Evolutionary conservation across 2,888 invertebrate genomes (phyloP), one percentile per base, ranked within the genome.

Genomic region (Odontomyia ornata): DNA sequence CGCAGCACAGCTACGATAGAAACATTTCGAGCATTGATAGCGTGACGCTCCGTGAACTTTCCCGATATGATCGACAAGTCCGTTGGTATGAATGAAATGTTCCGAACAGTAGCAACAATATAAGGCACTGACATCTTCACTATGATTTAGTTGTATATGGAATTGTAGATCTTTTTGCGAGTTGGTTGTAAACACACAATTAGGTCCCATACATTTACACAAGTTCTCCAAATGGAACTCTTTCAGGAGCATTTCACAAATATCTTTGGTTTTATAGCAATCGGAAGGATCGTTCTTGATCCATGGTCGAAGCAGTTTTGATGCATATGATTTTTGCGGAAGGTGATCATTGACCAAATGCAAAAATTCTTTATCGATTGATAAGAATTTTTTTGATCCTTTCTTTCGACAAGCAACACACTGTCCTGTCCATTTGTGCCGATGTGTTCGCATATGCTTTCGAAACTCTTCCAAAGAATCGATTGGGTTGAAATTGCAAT

Each of bases 1-100:
- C 11, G 75, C 75, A 21, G 75, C 75, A 36, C 62, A 46, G 15
- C 62, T 64, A 1, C 75, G 75, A 64, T 75, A 75, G 47, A 75
- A 75, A 28, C 75, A 75, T 1, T 46, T 3, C 47, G 75, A 47
- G n/a, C 75, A 75, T 46, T 75, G 75, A 27, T 64, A 75, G 4
- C 21, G 62, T 27, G 64, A 64, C 13, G 64, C 28, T 1, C 47
- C 64, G 28, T 75, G 75, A 4, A 27, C 28, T 25, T 27, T 25
- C 25, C 18, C 47, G n/a, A 75, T 64, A 28, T 75, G 75, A 47
- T 64, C 28, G 11, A 75, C 64, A 3, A 75, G 75, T n/a, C 11
- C 36, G 25, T 46, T 47, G 1, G 36, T 5, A 47, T 46, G 13
- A 3, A n/a, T 9, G 46, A 75, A 75, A 11, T 25, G 11, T 11